Percentiles rank a stretch among this genome's conserved stretches.
Conservation (phyloP, 2,797 vertebrate genomes). For the Potorous gilbertii region DNA sequence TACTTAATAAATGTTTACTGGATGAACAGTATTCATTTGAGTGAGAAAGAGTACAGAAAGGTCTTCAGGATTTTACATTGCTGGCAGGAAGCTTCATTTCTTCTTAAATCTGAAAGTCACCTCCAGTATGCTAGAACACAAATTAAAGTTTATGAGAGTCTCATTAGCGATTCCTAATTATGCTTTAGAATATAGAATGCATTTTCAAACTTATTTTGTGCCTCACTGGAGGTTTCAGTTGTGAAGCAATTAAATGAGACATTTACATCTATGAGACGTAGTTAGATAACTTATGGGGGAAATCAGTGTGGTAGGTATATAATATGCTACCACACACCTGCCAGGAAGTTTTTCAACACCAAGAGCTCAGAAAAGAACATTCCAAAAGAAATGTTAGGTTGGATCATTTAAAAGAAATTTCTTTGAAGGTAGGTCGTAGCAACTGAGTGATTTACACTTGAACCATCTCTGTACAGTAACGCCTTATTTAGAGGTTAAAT, state of each 20-base stretch:
- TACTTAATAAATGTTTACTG: background rate
- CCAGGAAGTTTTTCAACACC: background rate
- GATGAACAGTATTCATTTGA: background rate
- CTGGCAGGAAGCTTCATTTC: conserved; percentile 47
- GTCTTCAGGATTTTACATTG: background rate
- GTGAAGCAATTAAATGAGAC: conserved; percentile 52
- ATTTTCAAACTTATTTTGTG: conserved; percentile 64
- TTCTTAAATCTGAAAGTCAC: conserved; percentile 22
- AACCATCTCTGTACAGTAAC: background rate
- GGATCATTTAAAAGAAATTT: background rate
- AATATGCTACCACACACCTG: background rate
- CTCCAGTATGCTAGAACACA: conserved; percentile 41
- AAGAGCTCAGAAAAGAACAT: background rate
- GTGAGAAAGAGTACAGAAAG: background rate
- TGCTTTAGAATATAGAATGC: conserved; percentile 38
- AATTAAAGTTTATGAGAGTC: conserved; percentile 42
- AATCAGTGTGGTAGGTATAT: background rate
- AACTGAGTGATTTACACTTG: background rate
- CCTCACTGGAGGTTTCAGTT: conserved; percentile 58
- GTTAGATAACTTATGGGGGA: background rate
- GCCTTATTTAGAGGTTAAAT: background rate
- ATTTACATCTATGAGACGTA: background rate
- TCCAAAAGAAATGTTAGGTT: background rate
- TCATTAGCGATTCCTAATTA: conserved; percentile 51
- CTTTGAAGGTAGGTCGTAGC: background rate